These are phyloP conservation scores for Atherinomorus stipes DNA, from an alignment of 2,113 vertebrate genomes.

Conservation along the genomic window DNA sequence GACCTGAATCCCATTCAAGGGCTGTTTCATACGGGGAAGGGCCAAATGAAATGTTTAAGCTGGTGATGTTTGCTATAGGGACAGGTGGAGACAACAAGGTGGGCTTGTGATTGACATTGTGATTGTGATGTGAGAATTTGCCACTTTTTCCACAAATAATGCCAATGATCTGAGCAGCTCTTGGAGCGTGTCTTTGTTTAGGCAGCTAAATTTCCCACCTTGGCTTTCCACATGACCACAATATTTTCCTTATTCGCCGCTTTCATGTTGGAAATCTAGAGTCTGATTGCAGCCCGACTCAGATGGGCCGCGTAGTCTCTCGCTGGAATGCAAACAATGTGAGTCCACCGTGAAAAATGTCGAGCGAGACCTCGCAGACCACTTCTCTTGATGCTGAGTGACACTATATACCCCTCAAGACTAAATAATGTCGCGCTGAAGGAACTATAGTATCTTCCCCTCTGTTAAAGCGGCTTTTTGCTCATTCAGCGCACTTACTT, in stretches of 20 bases:
- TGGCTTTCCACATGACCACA: background rate
- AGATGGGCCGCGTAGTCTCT: slow-evolving; percentile 40
- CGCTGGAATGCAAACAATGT: slow-evolving; percentile 66
- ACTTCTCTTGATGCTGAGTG: slow-evolving; percentile 34
- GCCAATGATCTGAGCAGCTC: too few species aligned
- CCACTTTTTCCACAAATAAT: too few species aligned
- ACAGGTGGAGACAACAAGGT: slow-evolving; percentile 61
- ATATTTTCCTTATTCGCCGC: background rate
- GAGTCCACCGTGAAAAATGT: slow-evolving; percentile 46
- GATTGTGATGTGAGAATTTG: too few species aligned
- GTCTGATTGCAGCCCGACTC: slow-evolving; percentile 7
- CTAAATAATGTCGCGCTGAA: slow-evolving; percentile 2
- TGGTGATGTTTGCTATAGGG: slow-evolving; percentile 82
- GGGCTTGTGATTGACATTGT: slow-evolving; percentile 4
- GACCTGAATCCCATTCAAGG: slow-evolving; percentile 84
- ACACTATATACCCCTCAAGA: slow-evolving; percentile 17
- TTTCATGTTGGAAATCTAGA: background rate
- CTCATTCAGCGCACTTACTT: too few species aligned
- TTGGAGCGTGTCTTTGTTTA: background rate
- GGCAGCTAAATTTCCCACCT: too few species aligned
- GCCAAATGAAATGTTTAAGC: slow-evolving; percentile 93
- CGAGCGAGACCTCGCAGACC: slow-evolving; percentile 23
- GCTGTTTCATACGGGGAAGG: slow-evolving; percentile 78
- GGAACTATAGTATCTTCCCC: background rate
- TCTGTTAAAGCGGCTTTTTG: background rate